Evolutionary conservation across 1,140 invertebrate genomes (phyloP).

Genomic region (Psix sp.): DNA sequence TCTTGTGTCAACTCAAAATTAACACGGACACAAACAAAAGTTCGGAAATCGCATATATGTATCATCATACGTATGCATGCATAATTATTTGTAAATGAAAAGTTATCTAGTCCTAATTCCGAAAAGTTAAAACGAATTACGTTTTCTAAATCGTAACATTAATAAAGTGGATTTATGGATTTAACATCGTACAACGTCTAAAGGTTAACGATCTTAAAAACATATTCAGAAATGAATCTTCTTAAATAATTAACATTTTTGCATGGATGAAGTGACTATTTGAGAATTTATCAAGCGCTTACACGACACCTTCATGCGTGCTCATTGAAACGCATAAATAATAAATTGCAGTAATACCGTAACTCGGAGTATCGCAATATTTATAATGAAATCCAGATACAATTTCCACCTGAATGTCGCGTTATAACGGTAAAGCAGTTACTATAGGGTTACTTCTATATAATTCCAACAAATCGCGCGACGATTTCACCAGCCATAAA

Average conservation of each 20-base stretch:
- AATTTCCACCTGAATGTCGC: slow-evolving; percentile 47
- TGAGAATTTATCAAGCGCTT: slow-evolving; percentile 3
- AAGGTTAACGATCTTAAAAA: too few species aligned
- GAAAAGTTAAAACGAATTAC: too few species aligned
- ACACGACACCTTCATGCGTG: slow-evolving; percentile 3
- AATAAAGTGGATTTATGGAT: too few species aligned
- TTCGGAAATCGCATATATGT: too few species aligned
- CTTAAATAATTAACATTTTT: slow-evolving; percentile 8
- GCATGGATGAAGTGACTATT: slow-evolving; percentile 2
- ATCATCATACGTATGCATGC: too few species aligned
- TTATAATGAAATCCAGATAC: slow-evolving; percentile 51
- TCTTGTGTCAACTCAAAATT: slow-evolving; percentile 6
- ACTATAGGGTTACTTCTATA: slow-evolving; percentile 53
- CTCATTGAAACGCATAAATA: slow-evolving; percentile 33
- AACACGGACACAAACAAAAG: too few species aligned
- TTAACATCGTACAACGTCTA: too few species aligned
- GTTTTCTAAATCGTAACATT: too few species aligned
- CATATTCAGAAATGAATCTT: too few species aligned
- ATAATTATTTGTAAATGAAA: too few species aligned
- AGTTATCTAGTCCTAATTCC: too few species aligned
- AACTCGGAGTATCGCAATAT: slow-evolving; percentile 34
- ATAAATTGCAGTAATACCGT: slow-evolving; percentile 43
- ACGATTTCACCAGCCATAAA: slow-evolving; percentile 18
- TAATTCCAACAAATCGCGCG: slow-evolving; percentile 55
- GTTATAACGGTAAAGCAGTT: slow-evolving; percentile 46